Evolutionary conservation across 2,113 vertebrate genomes (phyloP).

Genomic region (Aramus guarauna): DNA sequence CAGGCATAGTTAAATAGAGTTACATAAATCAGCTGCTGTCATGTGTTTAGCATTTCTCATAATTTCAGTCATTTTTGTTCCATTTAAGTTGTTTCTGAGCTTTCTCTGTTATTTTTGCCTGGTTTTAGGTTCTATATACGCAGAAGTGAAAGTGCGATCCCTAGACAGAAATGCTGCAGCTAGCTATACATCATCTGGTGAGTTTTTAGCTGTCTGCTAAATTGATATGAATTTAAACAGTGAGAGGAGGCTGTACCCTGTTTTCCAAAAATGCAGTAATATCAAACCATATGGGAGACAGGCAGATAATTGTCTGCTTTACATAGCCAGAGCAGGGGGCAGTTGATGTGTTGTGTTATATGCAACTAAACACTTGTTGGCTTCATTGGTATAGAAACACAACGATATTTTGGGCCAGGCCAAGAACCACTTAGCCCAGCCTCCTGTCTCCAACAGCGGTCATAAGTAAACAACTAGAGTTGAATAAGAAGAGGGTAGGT

Average conservation of each 20-base stretch:
- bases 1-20: not conserved
- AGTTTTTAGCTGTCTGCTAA: not conserved
- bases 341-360: not conserved
- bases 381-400: not conserved
- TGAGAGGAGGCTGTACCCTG: not conserved
- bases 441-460: too few species aligned
- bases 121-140: not conserved
- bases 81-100: not conserved
- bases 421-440: not conserved
- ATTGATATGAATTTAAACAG: not conserved
- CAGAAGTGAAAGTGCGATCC: constrained; percentile 8
- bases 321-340: not conserved
- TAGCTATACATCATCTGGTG: not conserved
- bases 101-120: not conserved
- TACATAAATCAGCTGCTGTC: not conserved
- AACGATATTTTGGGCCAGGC: not conserved
- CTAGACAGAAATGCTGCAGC: not conserved
- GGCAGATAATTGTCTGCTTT: not conserved
- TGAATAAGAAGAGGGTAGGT: not conserved
- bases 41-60: not conserved
- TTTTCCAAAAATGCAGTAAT: not conserved
- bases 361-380: not conserved
- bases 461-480: not conserved
- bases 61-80: not conserved
- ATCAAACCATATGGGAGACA: not conserved